phyloP scores from a whole-genome alignment of 2,113 vertebrate species.

The Neomonachus schauinslandi region DNA sequence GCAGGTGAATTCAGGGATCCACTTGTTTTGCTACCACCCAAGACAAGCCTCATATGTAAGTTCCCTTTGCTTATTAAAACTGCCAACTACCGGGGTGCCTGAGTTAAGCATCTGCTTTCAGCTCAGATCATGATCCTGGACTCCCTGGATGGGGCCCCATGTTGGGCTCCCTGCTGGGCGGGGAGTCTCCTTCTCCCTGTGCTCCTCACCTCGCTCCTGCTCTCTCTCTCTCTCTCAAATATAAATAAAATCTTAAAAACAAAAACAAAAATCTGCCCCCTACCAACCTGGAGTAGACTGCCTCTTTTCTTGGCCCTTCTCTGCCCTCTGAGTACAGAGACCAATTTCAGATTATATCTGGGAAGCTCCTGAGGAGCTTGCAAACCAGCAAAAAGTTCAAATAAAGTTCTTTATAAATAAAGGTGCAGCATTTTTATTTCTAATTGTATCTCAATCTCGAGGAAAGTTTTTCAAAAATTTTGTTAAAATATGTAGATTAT shows the following conservation, averaged over 20 bases:
- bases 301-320: neutral
- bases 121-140: neutral
- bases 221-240: neutral
- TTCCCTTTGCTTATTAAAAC: neutral
- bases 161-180: neutral
- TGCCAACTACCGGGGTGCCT: rapidly evolving
- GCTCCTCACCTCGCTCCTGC: neutral
- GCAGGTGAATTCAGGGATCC: neutral
- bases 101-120: neutral
- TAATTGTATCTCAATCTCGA: neutral
- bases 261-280: neutral
- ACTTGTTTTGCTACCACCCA: neutral
- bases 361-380: neutral
- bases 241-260: neutral
- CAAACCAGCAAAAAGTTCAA: neutral
- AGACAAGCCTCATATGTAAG: neutral
- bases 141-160: no score
- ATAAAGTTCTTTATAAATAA: neutral
- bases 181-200: neutral
- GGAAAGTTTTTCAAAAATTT: neutral
- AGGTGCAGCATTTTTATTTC: neutral
- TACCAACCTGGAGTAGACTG: neutral
- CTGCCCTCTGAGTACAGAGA: neutral
- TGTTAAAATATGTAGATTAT: neutral
- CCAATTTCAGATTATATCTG: neutral